phyloP scores from a whole-genome alignment of 1,140 invertebrate species.

The Drosophila murphyi region DNA sequence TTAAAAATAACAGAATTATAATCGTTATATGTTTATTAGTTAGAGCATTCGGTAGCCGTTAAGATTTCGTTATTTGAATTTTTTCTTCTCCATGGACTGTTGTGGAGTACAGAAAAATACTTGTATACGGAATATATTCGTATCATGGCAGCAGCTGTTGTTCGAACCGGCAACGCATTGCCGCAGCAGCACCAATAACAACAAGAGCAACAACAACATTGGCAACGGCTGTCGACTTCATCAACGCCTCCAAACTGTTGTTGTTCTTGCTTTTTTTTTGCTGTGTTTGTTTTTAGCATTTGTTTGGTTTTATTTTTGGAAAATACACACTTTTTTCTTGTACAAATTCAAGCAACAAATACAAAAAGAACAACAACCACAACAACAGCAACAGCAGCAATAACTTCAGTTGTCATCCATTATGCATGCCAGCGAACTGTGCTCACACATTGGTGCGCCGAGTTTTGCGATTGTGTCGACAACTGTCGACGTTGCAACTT shows the following conservation, averaged over 20 bases:
- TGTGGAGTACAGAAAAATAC: constrained; percentile 68
- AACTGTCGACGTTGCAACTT: constrained; percentile 46
- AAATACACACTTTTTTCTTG: constrained; percentile 52
- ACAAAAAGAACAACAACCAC: constrained; percentile 29
- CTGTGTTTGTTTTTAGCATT: constrained; percentile 70
- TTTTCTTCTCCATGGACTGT: constrained; percentile 55
- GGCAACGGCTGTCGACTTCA: constrained; percentile 45
- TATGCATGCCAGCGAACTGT: constrained; percentile 72
- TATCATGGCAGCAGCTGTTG: constrained; percentile 70
- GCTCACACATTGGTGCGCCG: constrained; percentile 34
- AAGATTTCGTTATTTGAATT: constrained; percentile 19
- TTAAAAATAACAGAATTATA: too few relatives aligned
- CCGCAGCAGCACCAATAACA: constrained; percentile 12
- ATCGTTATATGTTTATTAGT: neutral
- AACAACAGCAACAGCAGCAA: neutral
- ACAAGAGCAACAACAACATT: constrained; percentile 15
- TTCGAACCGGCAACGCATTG: constrained; percentile 51
- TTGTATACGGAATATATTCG: constrained; percentile 48
- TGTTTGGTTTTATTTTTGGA: constrained; percentile 37
- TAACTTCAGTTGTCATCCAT: constrained; percentile 45
- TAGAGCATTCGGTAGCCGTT: constrained; percentile 16
- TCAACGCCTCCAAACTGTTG: constrained; percentile 28
- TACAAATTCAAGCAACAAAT: constrained; percentile 39
- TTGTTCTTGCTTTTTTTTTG: constrained; percentile 25
- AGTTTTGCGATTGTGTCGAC: constrained; percentile 27